Evolutionary conservation across 2,888 invertebrate species (phyloP).

Genomic region (Timema cristinae): DNA sequence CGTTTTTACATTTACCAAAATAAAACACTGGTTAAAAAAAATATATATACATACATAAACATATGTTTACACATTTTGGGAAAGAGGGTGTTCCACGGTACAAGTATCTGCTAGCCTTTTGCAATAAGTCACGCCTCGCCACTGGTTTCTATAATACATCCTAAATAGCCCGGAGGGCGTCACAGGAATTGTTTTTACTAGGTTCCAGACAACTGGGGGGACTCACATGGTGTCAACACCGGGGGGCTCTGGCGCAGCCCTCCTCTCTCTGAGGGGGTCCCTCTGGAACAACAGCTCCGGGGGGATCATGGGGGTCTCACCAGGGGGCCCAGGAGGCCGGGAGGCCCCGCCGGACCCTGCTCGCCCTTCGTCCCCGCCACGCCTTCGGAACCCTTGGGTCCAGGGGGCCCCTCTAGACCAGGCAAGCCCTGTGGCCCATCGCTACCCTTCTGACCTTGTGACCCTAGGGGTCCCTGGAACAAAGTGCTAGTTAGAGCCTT

Average conservation of each 20-base stretch:
- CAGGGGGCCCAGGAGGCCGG: conserved; percentile 74
- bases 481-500: background rate
- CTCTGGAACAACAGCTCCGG: conserved; percentile 65
- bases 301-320: conserved; percentile 72
- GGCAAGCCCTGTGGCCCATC: conserved; percentile 64
- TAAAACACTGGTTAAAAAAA: too few relatives aligned
- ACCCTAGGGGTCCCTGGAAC: conserved; percentile 61
- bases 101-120: too few relatives aligned
- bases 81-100: too few relatives aligned
- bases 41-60: too few relatives aligned
- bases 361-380: conserved; percentile 70
- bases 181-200: background rate
- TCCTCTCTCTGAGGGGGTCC: conserved; percentile 13
- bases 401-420: conserved; percentile 67
- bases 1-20: too few relatives aligned
- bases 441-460: conserved; percentile 70
- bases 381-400: conserved; percentile 67
- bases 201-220: background rate
- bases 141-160: too few relatives aligned
- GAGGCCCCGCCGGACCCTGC: conserved; percentile 63
- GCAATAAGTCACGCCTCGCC: too few relatives aligned
- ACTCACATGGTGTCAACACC: background rate
- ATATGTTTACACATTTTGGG: too few relatives aligned
- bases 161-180: background rate
- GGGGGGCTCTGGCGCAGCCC: background rate